These are phyloP conservation scores for Syrista parreyssii DNA, from an alignment of 2,888 invertebrate species.

Conservation along the genomic window DNA sequence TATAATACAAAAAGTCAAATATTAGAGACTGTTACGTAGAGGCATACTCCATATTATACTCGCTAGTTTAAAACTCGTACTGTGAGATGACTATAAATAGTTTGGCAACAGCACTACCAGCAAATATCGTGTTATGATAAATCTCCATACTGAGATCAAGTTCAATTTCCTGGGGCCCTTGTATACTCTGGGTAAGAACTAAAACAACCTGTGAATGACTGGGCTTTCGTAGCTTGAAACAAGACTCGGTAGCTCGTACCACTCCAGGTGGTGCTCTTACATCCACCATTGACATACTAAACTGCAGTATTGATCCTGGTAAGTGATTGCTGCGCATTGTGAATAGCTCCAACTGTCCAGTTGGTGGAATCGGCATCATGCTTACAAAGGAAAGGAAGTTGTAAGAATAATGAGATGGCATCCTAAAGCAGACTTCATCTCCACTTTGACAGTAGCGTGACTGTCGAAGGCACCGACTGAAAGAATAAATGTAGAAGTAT, in stretches of 20 bases:
- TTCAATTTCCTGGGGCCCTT: conserved; percentile 92
- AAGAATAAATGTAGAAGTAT: conserved; percentile 47
- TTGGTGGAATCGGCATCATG: conserved; percentile 76
- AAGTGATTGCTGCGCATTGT: conserved; percentile 87
- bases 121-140: conserved; percentile 77
- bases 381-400: conserved; percentile 95
- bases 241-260: conserved; percentile 69
- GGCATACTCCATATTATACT: neutral
- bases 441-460: conserved; percentile 77
- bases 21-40: neutral
- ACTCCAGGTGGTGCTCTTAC: conserved; percentile 75
- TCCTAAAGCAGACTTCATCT: conserved; percentile 80
- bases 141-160: conserved; percentile 88
- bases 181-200: conserved; percentile 78
- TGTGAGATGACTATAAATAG: conserved; percentile 88
- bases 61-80: conserved; percentile 75
- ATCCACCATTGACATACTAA: conserved; percentile 77
- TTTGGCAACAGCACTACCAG: conserved; percentile 87
- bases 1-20: neutral
- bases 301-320: conserved; percentile 78
- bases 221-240: conserved; percentile 69
- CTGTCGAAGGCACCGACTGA: conserved; percentile 83
- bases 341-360: conserved; percentile 80
- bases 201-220: conserved; percentile 78
- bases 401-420: conserved; percentile 89